phyloP scores from a whole-genome alignment of 2,888 invertebrate species.

The Polydrusus cervinus region DNA sequence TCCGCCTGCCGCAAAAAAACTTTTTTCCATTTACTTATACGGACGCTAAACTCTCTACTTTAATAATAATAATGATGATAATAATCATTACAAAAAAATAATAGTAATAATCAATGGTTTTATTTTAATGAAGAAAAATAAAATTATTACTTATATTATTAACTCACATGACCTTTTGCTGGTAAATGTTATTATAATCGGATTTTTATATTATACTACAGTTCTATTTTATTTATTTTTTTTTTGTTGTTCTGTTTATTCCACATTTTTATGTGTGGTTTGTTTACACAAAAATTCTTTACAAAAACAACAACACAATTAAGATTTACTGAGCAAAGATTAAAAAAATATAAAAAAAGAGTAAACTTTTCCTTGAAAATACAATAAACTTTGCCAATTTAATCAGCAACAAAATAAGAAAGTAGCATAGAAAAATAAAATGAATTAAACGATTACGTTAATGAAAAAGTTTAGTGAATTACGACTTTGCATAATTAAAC shows the following conservation, averaged over 20 bases:
- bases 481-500: slow-evolving; percentile 14
- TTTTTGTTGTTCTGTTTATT: neutral
- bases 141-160: no score
- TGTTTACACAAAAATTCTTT: neutral
- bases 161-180: no score
- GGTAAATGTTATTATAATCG: neutral
- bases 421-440: slow-evolving; percentile 21
- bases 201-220: neutral
- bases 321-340: neutral
- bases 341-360: slow-evolving; percentile 2
- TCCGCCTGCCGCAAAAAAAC: no score
- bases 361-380: neutral
- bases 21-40: no score
- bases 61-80: no score
- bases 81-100: no score
- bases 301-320: neutral
- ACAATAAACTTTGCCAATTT: slow-evolving; percentile 12
- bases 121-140: no score
- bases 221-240: neutral
- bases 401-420: slow-evolving; percentile 12
- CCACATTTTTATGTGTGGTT: neutral
- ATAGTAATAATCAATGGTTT: no score
- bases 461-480: slow-evolving; percentile 15
- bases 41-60: no score
- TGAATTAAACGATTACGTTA: slow-evolving; percentile 13